Evolutionary conservation across 1,140 invertebrate genomes (phyloP).

Genomic region (Drosophila nigrodunni): DNA sequence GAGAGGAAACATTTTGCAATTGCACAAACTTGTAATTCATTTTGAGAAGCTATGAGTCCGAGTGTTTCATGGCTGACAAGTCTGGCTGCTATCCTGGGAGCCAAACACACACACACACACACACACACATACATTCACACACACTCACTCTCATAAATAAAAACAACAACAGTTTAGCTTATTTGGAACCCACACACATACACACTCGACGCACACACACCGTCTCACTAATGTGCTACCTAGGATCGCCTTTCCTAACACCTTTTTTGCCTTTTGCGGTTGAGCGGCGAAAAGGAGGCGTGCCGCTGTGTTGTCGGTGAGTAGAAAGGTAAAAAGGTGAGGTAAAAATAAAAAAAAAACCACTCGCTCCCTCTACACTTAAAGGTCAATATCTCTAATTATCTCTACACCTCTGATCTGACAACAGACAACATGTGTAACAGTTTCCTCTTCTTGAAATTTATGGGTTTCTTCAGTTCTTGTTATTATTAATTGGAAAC

Average conservation of each 20-base stretch:
- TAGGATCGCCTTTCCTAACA: conserved; percentile 67
- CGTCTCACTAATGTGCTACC: conserved; percentile 7
- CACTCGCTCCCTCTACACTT: conserved; percentile 48
- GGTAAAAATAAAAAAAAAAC: too few relatives aligned
- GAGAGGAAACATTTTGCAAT: neutral
- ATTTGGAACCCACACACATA: conserved; percentile 7
- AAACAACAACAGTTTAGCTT: conserved; percentile 1
- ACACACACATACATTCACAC: conserved; percentile 2
- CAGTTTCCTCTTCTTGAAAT: conserved; percentile 73
- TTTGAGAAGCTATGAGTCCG: neutral
- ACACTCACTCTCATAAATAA: neutral
- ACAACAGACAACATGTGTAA: conserved; percentile 60
- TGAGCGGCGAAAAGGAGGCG: conserved; percentile 60
- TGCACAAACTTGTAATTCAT: neutral
- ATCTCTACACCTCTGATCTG: conserved; percentile 73
- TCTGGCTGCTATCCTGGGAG: neutral
- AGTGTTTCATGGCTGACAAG: neutral
- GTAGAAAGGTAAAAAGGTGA: conserved; percentile 70
- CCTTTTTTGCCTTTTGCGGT: conserved; percentile 61
- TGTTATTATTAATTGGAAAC: conserved; percentile 60
- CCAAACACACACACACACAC: neutral
- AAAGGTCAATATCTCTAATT: conserved; percentile 77
- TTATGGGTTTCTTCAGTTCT: conserved; percentile 56
- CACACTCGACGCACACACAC: neutral
- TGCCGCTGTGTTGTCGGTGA: conserved; percentile 78